Percentiles rank a stretch among this genome's conserved stretches.
phyloP scores from a whole-genome alignment of 2,888 invertebrate genomes.

The Creontiades dilutus region DNA sequence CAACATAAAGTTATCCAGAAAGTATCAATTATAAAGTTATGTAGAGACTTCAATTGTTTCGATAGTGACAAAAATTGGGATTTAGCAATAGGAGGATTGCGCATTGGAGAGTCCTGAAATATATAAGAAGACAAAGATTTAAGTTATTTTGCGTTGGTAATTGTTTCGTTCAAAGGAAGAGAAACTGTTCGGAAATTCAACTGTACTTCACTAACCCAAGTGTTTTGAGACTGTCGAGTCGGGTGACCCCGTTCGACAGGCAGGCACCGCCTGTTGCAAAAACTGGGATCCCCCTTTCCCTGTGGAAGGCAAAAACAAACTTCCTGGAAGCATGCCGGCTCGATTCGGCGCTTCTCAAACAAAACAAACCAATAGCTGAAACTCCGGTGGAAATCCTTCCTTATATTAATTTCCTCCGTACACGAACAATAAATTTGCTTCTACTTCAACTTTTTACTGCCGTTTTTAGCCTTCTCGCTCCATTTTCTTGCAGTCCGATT shows the following conservation, averaged over 20 bases:
- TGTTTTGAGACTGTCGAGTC: constrained; percentile 1
- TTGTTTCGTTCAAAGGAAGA: too few species aligned
- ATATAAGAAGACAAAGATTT: too few species aligned
- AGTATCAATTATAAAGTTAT: too few species aligned
- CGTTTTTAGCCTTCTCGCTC: background rate
- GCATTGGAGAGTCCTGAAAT: too few species aligned
- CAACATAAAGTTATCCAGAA: too few species aligned
- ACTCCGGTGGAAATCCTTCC: constrained; percentile 19
- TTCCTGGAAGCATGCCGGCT: constrained; percentile 31
- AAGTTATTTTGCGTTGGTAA: too few species aligned
- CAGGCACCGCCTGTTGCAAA: constrained; percentile 26
- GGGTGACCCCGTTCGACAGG: constrained; percentile 12
- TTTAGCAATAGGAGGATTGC: too few species aligned
- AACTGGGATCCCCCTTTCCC: background rate
- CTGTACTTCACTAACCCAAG: background rate
- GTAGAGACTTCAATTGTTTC: too few species aligned
- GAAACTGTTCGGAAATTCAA: too few species aligned
- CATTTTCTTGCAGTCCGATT: constrained; percentile 16
- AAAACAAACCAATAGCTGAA: constrained; percentile 44
- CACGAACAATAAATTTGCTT: background rate
- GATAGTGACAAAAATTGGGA: too few species aligned
- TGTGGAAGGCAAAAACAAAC: constrained; percentile 5
- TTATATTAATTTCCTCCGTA: constrained; percentile 43
- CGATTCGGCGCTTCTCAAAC: constrained; percentile 11
- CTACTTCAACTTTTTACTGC: background rate